Evolutionary conservation across 2,797 vertebrate species (phyloP).

Genomic region (Rallus crepitans): DNA sequence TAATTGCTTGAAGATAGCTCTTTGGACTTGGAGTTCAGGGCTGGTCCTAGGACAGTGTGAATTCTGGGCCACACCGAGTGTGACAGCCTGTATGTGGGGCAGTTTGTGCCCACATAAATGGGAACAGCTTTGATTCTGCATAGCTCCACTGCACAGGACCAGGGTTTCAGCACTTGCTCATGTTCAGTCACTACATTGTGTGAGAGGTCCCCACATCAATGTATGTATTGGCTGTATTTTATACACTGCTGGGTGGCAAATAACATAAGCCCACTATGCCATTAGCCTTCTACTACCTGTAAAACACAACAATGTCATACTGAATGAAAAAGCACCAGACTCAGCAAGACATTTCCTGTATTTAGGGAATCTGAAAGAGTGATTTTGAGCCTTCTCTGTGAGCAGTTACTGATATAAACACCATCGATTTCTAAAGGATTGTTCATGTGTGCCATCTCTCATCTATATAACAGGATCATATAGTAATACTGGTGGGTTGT

Average conservation of each 20-base stretch:
- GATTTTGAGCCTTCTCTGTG: background rate
- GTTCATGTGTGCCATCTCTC: background rate
- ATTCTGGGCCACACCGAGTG: background rate
- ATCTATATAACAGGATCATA: background rate
- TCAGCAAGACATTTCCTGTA: background rate
- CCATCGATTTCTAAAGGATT: background rate
- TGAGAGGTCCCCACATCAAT: background rate
- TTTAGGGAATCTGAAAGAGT: background rate
- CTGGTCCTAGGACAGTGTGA: background rate
- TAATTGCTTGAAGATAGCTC: background rate
- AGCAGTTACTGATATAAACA: background rate
- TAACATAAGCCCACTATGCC: background rate
- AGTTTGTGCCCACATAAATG: background rate
- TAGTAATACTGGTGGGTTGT: background rate
- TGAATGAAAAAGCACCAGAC: background rate
- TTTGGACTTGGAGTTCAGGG: background rate
- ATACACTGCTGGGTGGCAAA: background rate
- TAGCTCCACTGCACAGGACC: background rate
- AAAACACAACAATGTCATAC: background rate
- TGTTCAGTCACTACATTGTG: background rate
- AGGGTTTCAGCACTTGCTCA: background rate
- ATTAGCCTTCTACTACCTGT: background rate
- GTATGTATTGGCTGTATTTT: background rate
- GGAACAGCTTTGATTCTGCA: background rate
- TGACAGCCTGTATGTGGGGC: background rate